Percentiles rank a stretch among this genome's conserved stretches.
Evolutionary conservation across 2,113 vertebrate species (phyloP).

Genomic region (Corythoichthys haematopterus): DNA sequence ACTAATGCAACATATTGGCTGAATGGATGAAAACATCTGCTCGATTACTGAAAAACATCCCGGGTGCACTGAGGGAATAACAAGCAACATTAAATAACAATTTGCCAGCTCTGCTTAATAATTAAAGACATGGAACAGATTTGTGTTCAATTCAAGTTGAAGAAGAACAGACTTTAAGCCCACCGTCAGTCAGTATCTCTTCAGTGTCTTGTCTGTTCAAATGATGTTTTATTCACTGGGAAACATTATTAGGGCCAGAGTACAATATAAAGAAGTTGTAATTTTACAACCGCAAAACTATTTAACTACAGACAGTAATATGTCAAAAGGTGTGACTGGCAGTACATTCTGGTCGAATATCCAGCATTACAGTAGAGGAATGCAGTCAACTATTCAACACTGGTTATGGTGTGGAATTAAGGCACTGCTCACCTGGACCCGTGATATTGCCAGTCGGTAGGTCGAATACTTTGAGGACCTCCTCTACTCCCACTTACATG

Average conservation of each 20-base stretch:
- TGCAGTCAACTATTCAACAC: too few species aligned
- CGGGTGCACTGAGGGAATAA: conserved; percentile 1
- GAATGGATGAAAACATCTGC: conserved; percentile 20
- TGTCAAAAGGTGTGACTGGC: too few species aligned
- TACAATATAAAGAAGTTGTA: background rate
- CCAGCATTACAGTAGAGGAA: too few species aligned
- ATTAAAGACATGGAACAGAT: conserved; percentile 23
- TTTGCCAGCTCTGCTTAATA: conserved; percentile 13
- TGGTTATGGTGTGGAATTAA: too few species aligned
- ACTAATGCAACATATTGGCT: conserved; percentile 21
- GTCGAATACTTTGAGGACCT: too few species aligned
- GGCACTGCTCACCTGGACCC: too few species aligned
- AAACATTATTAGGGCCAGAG: too few species aligned
- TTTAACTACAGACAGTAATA: too few species aligned
- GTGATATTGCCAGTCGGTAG: too few species aligned
- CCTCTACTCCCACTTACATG: too few species aligned
- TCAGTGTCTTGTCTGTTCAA: conserved; percentile 2
- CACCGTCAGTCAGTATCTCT: conserved; percentile 1
- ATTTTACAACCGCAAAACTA: background rate
- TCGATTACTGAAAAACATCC: conserved; percentile 18
- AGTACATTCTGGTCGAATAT: too few species aligned
- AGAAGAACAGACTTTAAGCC: conserved; percentile 3
- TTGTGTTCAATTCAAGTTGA: conserved; percentile 22
- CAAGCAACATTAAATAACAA: conserved; percentile 11
- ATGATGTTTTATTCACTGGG: background rate